phyloP scores from a whole-genome alignment of 2,797 vertebrate species.

The Gambelia wislizenii region DNA sequence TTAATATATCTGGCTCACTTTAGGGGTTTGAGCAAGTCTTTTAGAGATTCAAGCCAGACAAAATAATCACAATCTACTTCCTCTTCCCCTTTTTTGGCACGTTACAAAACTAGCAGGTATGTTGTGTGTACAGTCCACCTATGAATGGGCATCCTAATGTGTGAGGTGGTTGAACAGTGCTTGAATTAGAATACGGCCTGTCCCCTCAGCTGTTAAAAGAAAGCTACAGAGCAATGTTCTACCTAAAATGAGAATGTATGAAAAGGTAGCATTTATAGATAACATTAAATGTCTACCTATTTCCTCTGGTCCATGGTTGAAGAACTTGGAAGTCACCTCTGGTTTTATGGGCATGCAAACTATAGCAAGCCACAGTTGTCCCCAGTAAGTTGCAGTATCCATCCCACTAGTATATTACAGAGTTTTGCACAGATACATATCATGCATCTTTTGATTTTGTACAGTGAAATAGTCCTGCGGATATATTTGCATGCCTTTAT shows the following conservation, averaged over 20 bases:
- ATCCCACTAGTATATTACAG: too few relatives aligned
- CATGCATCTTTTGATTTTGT: background rate
- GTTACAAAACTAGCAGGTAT: background rate
- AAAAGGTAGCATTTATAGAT: background rate
- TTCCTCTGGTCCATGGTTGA: background rate
- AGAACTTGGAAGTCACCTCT: background rate
- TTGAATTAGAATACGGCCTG: background rate
- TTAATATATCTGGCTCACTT: background rate
- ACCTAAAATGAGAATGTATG: background rate
- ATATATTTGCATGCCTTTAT: background rate
- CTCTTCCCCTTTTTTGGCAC: background rate
- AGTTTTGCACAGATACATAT: background rate
- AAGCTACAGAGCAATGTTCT: background rate
- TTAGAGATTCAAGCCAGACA: background rate
- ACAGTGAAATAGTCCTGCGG: background rate
- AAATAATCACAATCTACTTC: slow-evolving; percentile 14
- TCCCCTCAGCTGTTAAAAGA: background rate
- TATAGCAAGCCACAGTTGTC: background rate
- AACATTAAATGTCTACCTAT: background rate
- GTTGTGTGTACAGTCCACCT: background rate
- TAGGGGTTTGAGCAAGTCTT: background rate
- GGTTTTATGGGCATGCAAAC: background rate
- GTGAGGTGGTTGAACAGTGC: background rate
- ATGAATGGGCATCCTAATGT: background rate
- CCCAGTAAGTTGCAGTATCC: background rate